Conservation (phyloP, 2,888 invertebrate species). For the Syrista parreyssii region DNA sequence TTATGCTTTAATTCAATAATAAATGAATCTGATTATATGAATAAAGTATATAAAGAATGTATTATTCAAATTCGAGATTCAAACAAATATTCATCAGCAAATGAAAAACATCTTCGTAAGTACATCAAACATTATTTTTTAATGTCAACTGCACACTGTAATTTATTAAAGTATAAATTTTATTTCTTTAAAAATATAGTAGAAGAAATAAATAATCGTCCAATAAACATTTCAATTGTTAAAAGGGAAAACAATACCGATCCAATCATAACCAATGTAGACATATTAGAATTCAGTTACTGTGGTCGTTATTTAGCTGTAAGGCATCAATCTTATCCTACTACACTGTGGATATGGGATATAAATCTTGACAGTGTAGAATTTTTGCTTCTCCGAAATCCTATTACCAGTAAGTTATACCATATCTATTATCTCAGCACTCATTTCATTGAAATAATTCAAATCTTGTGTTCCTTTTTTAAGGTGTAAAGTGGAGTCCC, state of each 20-base stretch:
- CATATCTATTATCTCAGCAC: neutral
- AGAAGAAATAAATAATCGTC: conserved; percentile 52
- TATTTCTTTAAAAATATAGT: conserved; percentile 36
- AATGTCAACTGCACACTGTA: neutral
- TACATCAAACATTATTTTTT: conserved; percentile 11
- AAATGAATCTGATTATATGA: conserved; percentile 48
- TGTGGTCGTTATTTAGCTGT: conserved; percentile 57
- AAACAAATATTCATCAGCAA: conserved; percentile 25
- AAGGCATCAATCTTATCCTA: conserved; percentile 58
- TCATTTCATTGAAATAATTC: conserved; percentile 3
- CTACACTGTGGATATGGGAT: conserved; percentile 61
- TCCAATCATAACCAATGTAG: conserved; percentile 44
- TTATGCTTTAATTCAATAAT: conserved; percentile 56
- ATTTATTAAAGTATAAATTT: neutral
- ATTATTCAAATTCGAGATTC: conserved; percentile 38
- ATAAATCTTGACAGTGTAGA: conserved; percentile 51
- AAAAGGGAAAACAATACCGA: conserved; percentile 36
- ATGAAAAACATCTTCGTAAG: conserved; percentile 48
- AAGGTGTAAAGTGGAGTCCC: conserved; percentile 55
- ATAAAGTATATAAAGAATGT: conserved; percentile 55
- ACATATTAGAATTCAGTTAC: conserved; percentile 55
- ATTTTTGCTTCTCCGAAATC: conserved; percentile 54
- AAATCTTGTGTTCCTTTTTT: conserved; percentile 6
- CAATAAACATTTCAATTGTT: conserved; percentile 54
- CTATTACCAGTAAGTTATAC: conserved; percentile 45